phyloP scores from a whole-genome alignment of 37 sponge, comb jelly and placozoan species.

The Halisarca cf. caerulea region DNA sequence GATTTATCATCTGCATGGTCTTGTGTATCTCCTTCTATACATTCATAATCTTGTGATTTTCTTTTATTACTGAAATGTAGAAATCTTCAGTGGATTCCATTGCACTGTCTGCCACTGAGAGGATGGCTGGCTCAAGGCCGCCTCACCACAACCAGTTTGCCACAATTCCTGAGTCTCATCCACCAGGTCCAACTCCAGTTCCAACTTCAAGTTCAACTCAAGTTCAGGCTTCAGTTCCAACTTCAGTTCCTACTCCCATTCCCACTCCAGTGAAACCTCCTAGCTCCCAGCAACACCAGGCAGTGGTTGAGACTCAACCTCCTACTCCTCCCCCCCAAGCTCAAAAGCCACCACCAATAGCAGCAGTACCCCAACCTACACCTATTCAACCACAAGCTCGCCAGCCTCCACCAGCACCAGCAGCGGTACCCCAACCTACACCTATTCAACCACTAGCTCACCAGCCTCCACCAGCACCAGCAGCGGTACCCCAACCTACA shows the following conservation, averaged over 20 bases:
- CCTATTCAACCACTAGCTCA: background rate
- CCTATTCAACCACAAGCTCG: background rate
- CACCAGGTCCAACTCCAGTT: background rate
- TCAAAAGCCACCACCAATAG: background rate
- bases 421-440: background rate
- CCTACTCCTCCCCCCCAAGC: background rate
- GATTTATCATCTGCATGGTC: too few species aligned
- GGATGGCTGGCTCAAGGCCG: background rate
- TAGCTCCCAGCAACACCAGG: background rate
- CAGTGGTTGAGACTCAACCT: background rate
- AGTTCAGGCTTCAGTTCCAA: too few species aligned
- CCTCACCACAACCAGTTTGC: background rate
- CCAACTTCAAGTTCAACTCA: background rate
- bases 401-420: background rate
- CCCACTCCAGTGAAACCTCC: background rate
- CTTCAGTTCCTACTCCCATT: too few species aligned
- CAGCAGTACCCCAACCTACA: background rate
- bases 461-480: background rate
- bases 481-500: background rate
- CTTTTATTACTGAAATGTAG: too few species aligned
- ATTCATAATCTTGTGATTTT: too few species aligned
- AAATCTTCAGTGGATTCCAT: too few species aligned
- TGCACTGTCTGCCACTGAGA: too few species aligned
- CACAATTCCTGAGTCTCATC: conserved; percentile 3
- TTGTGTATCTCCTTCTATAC: too few species aligned